Evolutionary conservation across 2,113 vertebrate genomes (phyloP), one percentile per base, ranked within the genome.

Genomic region (Ornithorhynchus anatinus): DNA sequence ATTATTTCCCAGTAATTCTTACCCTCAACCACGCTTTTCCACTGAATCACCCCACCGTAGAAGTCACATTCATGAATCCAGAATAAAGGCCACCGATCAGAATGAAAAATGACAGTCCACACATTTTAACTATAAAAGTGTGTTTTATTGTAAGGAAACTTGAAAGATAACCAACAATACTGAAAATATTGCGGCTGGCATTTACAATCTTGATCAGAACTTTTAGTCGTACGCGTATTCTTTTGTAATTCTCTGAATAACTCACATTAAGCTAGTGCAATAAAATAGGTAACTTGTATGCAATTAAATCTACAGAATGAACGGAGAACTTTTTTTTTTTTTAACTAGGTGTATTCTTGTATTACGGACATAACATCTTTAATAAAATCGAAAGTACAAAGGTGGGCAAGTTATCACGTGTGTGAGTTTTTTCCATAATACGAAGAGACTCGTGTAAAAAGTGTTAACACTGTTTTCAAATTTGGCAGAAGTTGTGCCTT

Each of bases 121-220:
- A 60, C 74, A n/a, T 78, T 88, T 88, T n/a, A n/a, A 84, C 81
- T 95, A 96, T 84, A 98, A 96, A 97, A 96, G 87, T 91, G 93
- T 94, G 86, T 75, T 98, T 98, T 97, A 97, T 96, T 98, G 89
- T 94, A 94, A 96, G 94, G 94, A 96, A 94, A 96, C 91, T 93
- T 96, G 93, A 94, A 94, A 95, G 93, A 95, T 92, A 94, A 93
- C 91, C 89, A 89, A 90, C 91, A 90, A 90, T 94, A 93, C 92
- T 91, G 89, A 92, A 92, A 92, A 88, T 92, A 92, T 87, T 58
- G 52, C 90, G 88, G 90, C 86, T 91, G 92, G 87, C 91, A 89
- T 93, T 90, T 80, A 86, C 84, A 91, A 89, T 91, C 89, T 93
- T 84, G 86, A 89, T 87, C 89, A 85, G 75, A 87, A 67, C 87